These are phyloP conservation scores for Microvelia longipes DNA, from an alignment of 1,140 invertebrate genomes.

Conservation along the genomic window DNA sequence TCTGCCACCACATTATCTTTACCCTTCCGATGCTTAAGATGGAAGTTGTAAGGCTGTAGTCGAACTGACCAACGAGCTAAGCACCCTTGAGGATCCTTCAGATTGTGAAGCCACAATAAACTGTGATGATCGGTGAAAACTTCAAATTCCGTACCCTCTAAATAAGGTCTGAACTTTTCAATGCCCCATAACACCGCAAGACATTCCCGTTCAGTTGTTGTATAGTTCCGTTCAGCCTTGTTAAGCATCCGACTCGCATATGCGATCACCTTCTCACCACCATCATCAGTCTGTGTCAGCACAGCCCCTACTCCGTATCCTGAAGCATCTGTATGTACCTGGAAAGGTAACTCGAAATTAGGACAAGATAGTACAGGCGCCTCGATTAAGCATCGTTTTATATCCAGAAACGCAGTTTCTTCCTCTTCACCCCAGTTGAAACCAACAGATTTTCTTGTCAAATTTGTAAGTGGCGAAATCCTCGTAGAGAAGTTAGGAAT, in stretches of 20 bases:
- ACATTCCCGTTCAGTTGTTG: constrained; percentile 32
- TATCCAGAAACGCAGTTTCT: constrained; percentile 16
- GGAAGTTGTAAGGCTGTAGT: constrained; percentile 25
- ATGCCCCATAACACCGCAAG: constrained; percentile 29
- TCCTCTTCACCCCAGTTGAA: constrained; percentile 9
- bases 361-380: constrained; percentile 20
- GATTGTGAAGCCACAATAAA: constrained; percentile 31
- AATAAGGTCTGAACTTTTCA: constrained; percentile 24
- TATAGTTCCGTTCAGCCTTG: constrained; percentile 30
- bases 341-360: constrained; percentile 21
- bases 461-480: constrained; percentile 24
- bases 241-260: constrained; percentile 31
- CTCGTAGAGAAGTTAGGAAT: constrained; percentile 30
- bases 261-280: constrained; percentile 23
- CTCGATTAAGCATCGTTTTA: constrained; percentile 20
- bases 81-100: constrained; percentile 29
- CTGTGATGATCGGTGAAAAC: constrained; percentile 32
- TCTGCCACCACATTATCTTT: constrained; percentile 17
- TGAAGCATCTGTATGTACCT: constrained; percentile 23
- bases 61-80: constrained; percentile 26
- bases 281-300: constrained; percentile 21
- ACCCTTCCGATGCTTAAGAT: constrained; percentile 16
- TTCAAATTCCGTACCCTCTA: constrained; percentile 27
- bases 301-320: constrained; percentile 21
- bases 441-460: constrained; percentile 20